phyloP scores from a whole-genome alignment of 2,888 invertebrate species.

The Lepetodrilus schrolli region DNA sequence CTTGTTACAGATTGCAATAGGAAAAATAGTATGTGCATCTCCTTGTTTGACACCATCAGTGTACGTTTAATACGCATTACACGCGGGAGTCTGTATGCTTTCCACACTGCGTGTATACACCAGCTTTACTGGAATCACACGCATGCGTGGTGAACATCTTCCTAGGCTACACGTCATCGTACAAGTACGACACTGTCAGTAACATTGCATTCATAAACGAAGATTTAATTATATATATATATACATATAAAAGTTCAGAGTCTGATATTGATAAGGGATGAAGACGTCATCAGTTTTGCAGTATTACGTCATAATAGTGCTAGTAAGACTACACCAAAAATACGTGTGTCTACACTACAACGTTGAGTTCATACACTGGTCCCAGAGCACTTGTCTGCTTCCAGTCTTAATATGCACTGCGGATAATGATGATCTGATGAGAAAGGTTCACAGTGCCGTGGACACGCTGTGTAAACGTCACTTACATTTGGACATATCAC shows the following conservation, averaged over 20 bases:
- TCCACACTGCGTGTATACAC: too few species aligned
- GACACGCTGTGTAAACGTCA: too few species aligned
- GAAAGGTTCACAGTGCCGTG: too few species aligned
- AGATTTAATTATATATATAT: too few species aligned
- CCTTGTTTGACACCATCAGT: not conserved
- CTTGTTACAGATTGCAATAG: not conserved
- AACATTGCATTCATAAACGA: too few species aligned
- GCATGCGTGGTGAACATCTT: too few species aligned
- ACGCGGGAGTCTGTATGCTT: too few species aligned
- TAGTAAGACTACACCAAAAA: not conserved
- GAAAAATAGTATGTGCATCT: not conserved
- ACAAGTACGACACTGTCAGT: too few species aligned
- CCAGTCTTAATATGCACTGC: constrained; percentile 22
- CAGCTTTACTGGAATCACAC: too few species aligned
- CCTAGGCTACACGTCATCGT: too few species aligned
- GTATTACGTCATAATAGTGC: not conserved
- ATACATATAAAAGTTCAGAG: too few species aligned
- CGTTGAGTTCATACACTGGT: not conserved
- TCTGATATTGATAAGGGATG: too few species aligned
- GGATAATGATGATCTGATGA: not conserved
- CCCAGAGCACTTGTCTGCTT: constrained; percentile 16
- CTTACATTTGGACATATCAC: not conserved
- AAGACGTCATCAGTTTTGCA: not conserved
- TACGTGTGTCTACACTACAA: not conserved
- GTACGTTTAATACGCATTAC: not conserved